A percentile compares a stretch with the other conserved stretches of the same genome.
Conservation (phyloP, 2,113 vertebrate species). For the Phylloscopus trochilus region DNA sequence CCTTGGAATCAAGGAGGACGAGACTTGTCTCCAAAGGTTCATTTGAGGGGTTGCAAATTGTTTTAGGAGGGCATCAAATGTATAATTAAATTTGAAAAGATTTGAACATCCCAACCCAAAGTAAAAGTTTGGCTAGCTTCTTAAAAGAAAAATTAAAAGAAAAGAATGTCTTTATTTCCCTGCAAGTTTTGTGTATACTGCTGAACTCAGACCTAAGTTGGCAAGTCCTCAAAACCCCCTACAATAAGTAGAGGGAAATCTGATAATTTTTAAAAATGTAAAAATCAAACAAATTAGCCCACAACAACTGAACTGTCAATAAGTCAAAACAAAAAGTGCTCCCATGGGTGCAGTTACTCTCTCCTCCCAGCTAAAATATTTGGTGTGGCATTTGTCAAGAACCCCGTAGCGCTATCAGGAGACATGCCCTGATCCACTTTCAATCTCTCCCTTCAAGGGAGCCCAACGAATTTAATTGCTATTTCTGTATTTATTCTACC, state of each 20-base stretch:
- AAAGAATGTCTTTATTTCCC: background rate
- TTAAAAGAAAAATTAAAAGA: background rate
- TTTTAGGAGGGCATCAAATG: background rate
- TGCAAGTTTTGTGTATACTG: background rate
- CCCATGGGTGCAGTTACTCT: fast-evolving
- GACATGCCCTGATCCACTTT: background rate
- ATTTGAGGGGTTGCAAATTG: background rate
- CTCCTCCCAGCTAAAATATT: background rate
- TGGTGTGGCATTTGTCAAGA: background rate
- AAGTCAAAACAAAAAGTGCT: background rate
- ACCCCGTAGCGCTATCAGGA: background rate
- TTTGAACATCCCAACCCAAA: background rate
- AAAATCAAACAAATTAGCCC: background rate
- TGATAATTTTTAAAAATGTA: background rate
- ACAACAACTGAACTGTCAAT: background rate
- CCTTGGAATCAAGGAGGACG: fast-evolving
- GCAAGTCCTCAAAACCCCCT: background rate
- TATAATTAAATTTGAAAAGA: background rate
- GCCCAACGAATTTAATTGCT: background rate
- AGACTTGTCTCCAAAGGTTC: background rate
- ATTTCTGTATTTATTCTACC: background rate
- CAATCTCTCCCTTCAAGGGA: background rate
- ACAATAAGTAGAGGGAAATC: background rate
- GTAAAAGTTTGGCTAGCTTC: background rate
- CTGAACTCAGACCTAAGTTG: background rate